These are phyloP conservation scores for Nycticorax nycticorax DNA, from an alignment of 2,113 vertebrate species.

Conservation along the genomic window DNA sequence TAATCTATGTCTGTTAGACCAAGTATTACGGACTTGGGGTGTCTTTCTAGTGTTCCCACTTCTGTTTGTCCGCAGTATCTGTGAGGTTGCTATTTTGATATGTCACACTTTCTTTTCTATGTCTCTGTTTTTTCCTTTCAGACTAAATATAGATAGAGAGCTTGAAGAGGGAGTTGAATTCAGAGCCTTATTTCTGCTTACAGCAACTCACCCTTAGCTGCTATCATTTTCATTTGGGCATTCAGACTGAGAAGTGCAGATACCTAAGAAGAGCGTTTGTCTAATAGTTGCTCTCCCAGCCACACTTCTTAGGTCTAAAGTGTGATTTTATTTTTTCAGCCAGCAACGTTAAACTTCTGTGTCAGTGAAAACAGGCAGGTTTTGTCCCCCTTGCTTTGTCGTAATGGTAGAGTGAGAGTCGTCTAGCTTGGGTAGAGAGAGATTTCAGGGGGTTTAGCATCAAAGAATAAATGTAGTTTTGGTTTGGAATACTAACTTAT, in stretches of 20 bases:
- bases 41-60: background rate
- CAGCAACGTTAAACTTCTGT: background rate
- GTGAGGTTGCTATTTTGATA: background rate
- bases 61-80: fast-evolving
- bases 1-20: background rate
- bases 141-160: background rate
- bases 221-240: background rate
- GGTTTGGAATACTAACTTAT: background rate
- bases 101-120: background rate
- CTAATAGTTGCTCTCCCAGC: background rate
- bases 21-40: background rate
- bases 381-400: background rate
- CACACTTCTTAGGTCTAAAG: background rate
- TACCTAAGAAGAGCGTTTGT: background rate
- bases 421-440: background rate
- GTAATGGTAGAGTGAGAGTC: background rate
- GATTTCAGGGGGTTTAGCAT: background rate
- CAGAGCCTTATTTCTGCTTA: background rate
- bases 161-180: background rate
- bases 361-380: background rate
- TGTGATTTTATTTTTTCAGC: background rate
- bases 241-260: background rate
- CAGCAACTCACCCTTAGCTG: background rate
- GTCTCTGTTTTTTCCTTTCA: background rate
- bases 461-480: background rate